Evolutionary conservation across 2,797 vertebrate species (phyloP).

Genomic region (Enteromius radiatus): DNA sequence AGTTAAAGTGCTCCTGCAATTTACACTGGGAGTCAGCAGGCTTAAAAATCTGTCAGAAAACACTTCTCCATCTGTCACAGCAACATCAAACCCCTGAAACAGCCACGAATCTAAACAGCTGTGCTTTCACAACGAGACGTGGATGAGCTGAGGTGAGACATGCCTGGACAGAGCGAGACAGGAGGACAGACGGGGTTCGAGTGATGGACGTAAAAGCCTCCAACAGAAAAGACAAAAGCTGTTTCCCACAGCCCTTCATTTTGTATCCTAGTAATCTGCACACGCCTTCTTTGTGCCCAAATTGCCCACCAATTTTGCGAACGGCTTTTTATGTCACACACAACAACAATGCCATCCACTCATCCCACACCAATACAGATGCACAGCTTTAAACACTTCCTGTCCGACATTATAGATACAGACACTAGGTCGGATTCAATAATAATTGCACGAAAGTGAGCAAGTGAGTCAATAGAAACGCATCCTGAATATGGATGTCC

Average conservation of each 20-base stretch:
- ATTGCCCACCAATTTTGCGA: slow-evolving; percentile 23
- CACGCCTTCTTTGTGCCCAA: slow-evolving; percentile 10
- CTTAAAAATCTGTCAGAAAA: slow-evolving; percentile 43
- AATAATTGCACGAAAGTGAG: neutral
- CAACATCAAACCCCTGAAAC: slow-evolving; percentile 33
- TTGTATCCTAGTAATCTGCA: slow-evolving; percentile 19
- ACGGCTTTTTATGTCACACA: slow-evolving; percentile 23
- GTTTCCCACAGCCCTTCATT: slow-evolving; percentile 22
- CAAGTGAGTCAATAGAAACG: neutral
- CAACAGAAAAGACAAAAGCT: slow-evolving; percentile 13
- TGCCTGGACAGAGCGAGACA: slow-evolving; percentile 8
- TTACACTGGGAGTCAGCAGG: slow-evolving; percentile 25
- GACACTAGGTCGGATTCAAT: slow-evolving; percentile 1
- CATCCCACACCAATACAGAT: slow-evolving; percentile 23
- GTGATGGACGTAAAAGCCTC: slow-evolving; percentile 6
- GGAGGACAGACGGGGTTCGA: slow-evolving; percentile 9
- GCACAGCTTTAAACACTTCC: slow-evolving; percentile 12
- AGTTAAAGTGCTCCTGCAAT: slow-evolving; percentile 52
- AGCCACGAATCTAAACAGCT: slow-evolving; percentile 7
- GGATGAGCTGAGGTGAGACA: slow-evolving; percentile 16
- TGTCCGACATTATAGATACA: slow-evolving; percentile 7
- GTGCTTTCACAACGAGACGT: neutral
- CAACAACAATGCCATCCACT: neutral
- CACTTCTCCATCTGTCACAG: slow-evolving; percentile 40
- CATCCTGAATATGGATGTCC: neutral